Evolutionary conservation across 2,113 vertebrate species (phyloP), one percentile per base, ranked within the genome.

Genomic region (Channa maculata): DNA sequence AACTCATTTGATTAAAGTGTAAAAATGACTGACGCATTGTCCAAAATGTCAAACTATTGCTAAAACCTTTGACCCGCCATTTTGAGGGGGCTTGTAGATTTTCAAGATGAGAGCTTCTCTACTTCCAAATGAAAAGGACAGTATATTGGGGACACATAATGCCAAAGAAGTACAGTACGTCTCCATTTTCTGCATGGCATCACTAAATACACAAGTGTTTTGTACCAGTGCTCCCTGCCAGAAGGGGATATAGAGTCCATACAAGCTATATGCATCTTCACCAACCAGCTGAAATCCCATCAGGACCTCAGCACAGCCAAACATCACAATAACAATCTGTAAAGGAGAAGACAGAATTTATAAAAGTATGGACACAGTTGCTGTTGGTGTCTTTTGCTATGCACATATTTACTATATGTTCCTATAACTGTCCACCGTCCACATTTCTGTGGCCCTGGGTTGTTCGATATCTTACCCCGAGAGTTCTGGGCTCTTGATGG

Each of bases 191-290:
- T 52, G 6, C 3, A 9, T 62, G 1, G 51, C 6, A 34, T 36
- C 50, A 24, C 7, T 36, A 58, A 54, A 2, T 46, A 60, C 2
- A 3, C 44, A 44, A 15, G 46, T 52, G 15, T 53, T 63, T 41
- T 10, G 8, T 90, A 93, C 89, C 91, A 92, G 75, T 43, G 44
- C 2, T 63, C 90, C 89, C 52, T 87, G 88, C 86, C 91, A 91
- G 65, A 88, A 89, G 6, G 88, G 76, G 43, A 75, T 49, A 65
- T 89, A 91, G 78, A 86, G 4, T 0, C 0, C 0, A 13, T 0
- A 0, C 6, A 84, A 88, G 33, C 4, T 54, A 0, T 0, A 0
- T 0, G 1, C 0, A 0, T 0, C 0, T 4, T 44, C 65, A 14
- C 0, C 1, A 3, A 37, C 2, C 51, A 91, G 8, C 1, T 45